A percentile compares a stretch with the other conserved stretches of the same genome.
phyloP scores from a whole-genome alignment of 2,113 vertebrate species.

The Tringa solitaria region DNA sequence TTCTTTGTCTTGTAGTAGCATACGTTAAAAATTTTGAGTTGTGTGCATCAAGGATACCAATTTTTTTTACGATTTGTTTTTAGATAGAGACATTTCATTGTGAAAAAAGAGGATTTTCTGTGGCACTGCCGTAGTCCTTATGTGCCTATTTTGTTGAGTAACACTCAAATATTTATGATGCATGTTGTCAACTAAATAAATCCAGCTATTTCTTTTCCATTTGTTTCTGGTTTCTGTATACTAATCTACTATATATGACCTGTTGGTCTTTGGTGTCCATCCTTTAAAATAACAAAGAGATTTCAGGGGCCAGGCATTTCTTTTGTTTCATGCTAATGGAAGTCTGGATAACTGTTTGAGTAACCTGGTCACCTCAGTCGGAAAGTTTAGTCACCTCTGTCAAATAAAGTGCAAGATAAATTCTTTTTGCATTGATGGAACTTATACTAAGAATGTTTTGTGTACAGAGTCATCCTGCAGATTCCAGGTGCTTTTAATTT shows the following conservation, averaged over 20 bases:
- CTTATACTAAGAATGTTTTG: background rate
- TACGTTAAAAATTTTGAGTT: background rate
- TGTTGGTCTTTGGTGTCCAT: background rate
- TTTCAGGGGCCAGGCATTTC: background rate
- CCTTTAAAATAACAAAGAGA: background rate
- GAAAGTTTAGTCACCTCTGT: constrained; percentile 48
- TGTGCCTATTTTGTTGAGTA: background rate
- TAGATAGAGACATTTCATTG: background rate
- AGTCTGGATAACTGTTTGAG: constrained; percentile 46
- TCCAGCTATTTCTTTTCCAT: background rate
- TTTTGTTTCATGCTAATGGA: constrained; percentile 48
- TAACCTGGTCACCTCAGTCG: constrained; percentile 52
- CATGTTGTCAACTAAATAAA: background rate
- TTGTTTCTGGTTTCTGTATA: background rate
- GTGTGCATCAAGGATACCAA: background rate
- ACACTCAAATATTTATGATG: background rate
- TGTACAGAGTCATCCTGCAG: background rate
- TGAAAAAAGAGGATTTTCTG: background rate
- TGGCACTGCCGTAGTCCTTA: background rate
- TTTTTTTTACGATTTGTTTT: background rate
- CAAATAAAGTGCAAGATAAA: constrained; percentile 35
- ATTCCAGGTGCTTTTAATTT: constrained; percentile 37
- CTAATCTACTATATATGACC: background rate
- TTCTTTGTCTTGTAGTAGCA: background rate
- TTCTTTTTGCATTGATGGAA: background rate